Base-by-base conservation (phyloP, 2,888 invertebrate genomes). In the Agrochola litura region DNA sequence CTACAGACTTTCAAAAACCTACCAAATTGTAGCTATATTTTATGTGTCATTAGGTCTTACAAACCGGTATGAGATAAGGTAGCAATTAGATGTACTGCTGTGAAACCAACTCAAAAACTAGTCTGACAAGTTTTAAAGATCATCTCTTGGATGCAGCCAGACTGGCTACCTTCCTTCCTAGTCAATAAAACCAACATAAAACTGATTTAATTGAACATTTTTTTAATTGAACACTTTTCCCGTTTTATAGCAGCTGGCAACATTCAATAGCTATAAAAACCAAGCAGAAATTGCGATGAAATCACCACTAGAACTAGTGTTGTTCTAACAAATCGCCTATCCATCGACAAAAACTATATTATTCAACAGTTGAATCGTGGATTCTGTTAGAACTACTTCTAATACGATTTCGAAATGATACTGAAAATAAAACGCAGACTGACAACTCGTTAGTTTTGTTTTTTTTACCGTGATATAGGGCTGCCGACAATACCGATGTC, bases 351-450 rank as follows among this genome's bases (percentile, higher is more conserved):
- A 67, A 60, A 69, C 10, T 25, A n/a, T 41, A 19, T 52, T 30
- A 67, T 73, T 66, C 58, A 75, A 63, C 74, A 69, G 68, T 22
- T 54, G 37, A 37, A 54, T 19, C 25, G 61, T 41, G 10, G 41
- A 74, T 71, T 73, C 43, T 65, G 52, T 71, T 77, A 43, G 60
- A 73, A 71, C 58, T 49, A 66, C 71, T 77, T 25, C n/a, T n/a
- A n/a, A n/a, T n/a, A n/a, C 25, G 67, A 79, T 87, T 82, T 87
- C 77, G 87, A 82, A 87, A 85, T 64, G 58, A 37, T 14, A 78
- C 88, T 81, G 70, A 87, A 86, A 88, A 88, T 87, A 88, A 86
- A 88, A 86, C 79, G 63, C 63, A 66, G 46, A 77, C 69, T 68
- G 65, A 79, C 67, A 83, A 79, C 56, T 43, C 30, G 52, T 76